These are phyloP conservation scores for Silurus aristotelis DNA, from an alignment of 2,797 vertebrate genomes.

Conservation along the genomic window DNA sequence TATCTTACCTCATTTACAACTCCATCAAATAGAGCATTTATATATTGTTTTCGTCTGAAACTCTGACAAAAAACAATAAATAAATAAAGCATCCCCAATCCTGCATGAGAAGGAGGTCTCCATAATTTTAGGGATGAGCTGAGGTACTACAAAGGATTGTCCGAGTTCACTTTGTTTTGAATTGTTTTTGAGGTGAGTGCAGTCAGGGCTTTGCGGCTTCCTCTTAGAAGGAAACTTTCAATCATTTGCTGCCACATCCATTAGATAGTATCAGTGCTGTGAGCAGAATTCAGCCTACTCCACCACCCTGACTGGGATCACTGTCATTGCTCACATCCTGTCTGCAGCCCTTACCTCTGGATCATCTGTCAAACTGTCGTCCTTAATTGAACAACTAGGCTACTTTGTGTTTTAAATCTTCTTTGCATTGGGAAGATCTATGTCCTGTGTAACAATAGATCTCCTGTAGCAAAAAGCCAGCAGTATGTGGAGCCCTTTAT, in stretches of 20 bases:
- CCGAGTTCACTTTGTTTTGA: conserved; percentile 51
- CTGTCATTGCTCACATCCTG: conserved; percentile 76
- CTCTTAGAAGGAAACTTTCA: conserved; percentile 71
- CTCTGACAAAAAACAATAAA: background rate
- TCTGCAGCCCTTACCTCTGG: conserved; percentile 55
- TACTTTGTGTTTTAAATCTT: conserved; percentile 58
- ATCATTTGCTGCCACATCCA: conserved; percentile 69
- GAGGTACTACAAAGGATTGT: background rate
- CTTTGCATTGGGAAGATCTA: conserved; percentile 44
- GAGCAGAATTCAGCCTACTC: conserved; percentile 64
- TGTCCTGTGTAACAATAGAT: conserved; percentile 49
- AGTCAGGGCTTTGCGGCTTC: conserved; percentile 57
- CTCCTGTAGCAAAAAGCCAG: conserved; percentile 36
- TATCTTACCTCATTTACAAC: too few relatives aligned
- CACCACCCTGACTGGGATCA: conserved; percentile 64
- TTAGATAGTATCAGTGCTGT: conserved; percentile 63
- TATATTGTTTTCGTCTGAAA: background rate
- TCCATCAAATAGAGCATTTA: background rate
- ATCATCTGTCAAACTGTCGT: conserved; percentile 74
- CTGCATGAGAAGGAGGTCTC: background rate
- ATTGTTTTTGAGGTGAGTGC: conserved; percentile 49
- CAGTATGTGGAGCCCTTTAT: conserved; percentile 29
- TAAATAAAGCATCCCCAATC: too few relatives aligned
- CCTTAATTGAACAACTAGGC: conserved; percentile 71
- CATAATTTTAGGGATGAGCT: background rate